Conservation (phyloP, 2,113 vertebrate genomes). For the Caranx melampygus region DNA sequence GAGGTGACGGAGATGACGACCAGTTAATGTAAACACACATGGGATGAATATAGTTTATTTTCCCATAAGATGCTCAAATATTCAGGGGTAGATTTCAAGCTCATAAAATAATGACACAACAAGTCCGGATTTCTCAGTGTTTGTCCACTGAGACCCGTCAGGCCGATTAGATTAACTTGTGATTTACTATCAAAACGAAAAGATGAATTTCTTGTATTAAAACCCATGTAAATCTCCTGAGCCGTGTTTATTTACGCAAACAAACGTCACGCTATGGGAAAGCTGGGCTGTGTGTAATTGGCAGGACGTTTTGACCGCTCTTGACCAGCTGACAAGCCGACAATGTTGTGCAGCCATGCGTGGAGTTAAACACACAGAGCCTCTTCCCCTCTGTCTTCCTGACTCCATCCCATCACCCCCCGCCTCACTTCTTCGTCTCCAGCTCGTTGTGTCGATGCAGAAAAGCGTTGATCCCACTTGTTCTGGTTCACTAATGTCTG, state of each 20-base stretch:
- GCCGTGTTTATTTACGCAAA: conserved; percentile 43
- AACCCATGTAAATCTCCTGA: neutral
- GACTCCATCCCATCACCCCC: conserved; percentile 37
- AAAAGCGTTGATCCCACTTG: conserved; percentile 73
- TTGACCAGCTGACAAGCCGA: conserved; percentile 45
- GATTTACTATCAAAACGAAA: conserved; percentile 3
- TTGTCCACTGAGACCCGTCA: neutral
- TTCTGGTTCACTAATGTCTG: conserved; percentile 80
- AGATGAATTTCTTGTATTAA: neutral
- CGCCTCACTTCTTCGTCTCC: conserved; percentile 20
- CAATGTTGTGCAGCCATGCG: conserved; percentile 70
- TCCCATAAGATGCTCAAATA: conserved; percentile 6
- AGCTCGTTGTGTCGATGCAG: conserved; percentile 38
- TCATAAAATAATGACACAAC: conserved; percentile 3
- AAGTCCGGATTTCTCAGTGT: neutral
- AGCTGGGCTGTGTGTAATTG: conserved; percentile 37
- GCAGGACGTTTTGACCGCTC: conserved; percentile 49
- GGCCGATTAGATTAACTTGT: neutral
- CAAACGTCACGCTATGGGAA: conserved; percentile 39
- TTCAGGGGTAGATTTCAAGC: conserved; percentile 2
- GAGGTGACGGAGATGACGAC: conserved; percentile 13
- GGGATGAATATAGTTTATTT: conserved; percentile 1
- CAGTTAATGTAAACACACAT: conserved; percentile 43
- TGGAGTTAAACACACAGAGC: conserved; percentile 67
- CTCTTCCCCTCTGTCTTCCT: conserved; percentile 38